phyloP scores from a whole-genome alignment of 2,888 invertebrate genomes.

The Phlogophora meticulosa region DNA sequence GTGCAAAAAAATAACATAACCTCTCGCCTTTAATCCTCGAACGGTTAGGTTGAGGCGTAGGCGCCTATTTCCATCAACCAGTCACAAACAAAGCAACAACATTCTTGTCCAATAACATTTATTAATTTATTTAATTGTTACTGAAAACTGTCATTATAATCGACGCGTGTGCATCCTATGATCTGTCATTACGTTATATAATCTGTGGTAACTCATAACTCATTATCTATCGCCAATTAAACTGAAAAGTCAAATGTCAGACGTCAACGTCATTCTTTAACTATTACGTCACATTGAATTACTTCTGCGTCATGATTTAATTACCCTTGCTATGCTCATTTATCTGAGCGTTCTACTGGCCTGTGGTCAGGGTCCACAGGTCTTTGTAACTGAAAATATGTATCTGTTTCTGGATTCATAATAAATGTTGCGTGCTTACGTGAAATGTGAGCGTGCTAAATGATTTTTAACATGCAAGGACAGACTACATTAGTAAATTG shows the following conservation, averaged over 20 bases:
- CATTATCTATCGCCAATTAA: conserved; percentile 21
- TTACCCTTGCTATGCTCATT: conserved; percentile 2
- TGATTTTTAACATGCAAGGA: not conserved
- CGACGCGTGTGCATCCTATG: too few species aligned
- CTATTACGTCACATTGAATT: conserved; percentile 33
- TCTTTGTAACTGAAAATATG: not conserved
- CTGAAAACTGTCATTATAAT: too few species aligned
- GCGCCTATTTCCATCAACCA: too few species aligned
- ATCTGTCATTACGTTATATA: not conserved
- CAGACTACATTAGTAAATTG: too few species aligned
- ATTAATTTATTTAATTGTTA: too few species aligned
- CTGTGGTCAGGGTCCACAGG: not conserved
- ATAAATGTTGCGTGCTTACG: too few species aligned
- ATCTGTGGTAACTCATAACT: not conserved
- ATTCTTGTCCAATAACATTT: too few species aligned
- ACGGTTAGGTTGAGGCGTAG: too few species aligned
- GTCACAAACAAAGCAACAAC: too few species aligned
- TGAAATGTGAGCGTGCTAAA: not conserved
- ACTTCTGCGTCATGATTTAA: conserved; percentile 29
- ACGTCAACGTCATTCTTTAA: conserved; percentile 31
- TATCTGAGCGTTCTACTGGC: not conserved
- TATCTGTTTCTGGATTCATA: not conserved
- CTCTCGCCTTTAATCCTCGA: too few species aligned
- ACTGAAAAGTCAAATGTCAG: conserved; percentile 46
- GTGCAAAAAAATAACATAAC: too few species aligned